phyloP scores from a whole-genome alignment of 2,113 vertebrate species.

The Apteryx owenii region DNA sequence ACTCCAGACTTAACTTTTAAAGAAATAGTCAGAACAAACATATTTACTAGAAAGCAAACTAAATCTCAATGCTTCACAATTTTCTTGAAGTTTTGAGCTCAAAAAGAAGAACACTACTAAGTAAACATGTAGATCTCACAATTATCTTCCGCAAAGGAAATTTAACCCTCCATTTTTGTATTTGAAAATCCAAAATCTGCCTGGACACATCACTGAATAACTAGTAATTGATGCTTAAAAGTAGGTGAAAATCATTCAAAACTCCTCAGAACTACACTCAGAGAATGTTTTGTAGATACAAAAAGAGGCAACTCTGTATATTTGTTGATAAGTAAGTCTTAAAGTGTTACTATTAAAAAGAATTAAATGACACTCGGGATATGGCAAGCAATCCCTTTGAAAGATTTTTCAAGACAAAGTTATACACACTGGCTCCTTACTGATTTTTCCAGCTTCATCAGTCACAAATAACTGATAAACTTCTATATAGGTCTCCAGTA shows the following conservation, averaged over 20 bases:
- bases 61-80: neutral
- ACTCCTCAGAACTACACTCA: neutral
- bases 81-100: neutral
- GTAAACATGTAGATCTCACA: neutral
- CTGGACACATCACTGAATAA: neutral
- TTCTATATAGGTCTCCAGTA: neutral
- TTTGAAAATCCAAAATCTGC: neutral
- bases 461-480: neutral
- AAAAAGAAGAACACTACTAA: neutral
- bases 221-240: neutral
- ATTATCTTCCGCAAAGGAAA: neutral
- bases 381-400: neutral
- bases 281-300: neutral
- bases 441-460: neutral
- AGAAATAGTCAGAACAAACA: neutral
- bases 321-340: neutral
- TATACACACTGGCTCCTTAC: neutral
- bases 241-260: neutral
- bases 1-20: neutral
- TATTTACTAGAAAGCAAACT: neutral
- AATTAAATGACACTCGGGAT: neutral
- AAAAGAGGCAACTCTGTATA: neutral
- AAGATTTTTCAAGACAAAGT: neutral
- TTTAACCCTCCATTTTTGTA: neutral
- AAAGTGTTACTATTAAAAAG: neutral